Percentiles rank a stretch among this genome's conserved stretches.
phyloP scores from a whole-genome alignment of 1,140 invertebrate species.

The Lepidotrigona ventralis region DNA sequence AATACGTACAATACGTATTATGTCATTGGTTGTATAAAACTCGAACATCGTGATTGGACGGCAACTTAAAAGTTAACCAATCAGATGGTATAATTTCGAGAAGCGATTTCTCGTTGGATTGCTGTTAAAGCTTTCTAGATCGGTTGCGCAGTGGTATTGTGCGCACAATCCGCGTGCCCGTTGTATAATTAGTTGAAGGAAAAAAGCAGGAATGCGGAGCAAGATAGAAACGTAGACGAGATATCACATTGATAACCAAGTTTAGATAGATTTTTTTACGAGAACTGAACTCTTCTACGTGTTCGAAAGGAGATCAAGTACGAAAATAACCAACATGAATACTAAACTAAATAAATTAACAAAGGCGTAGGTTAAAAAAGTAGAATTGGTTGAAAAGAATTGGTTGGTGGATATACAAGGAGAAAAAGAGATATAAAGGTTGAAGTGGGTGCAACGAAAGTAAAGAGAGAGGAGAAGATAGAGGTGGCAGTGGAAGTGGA shows the following conservation, averaged over 20 bases:
- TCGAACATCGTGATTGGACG: not conserved
- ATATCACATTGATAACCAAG: not conserved
- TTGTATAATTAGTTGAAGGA: constrained; percentile 6
- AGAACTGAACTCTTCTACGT: not conserved
- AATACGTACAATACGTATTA: not conserved
- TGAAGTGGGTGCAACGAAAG: constrained; percentile 7
- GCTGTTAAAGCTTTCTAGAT: not conserved
- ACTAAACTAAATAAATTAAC: not conserved
- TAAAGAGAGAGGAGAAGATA: not conserved
- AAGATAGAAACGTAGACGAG: not conserved
- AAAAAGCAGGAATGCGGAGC: not conserved
- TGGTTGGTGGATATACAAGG: not conserved
- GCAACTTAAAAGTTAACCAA: not conserved
- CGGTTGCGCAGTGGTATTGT: constrained; percentile 22
- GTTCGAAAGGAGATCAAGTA: not conserved
- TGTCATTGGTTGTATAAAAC: constrained; percentile 1
- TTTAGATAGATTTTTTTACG: not conserved
- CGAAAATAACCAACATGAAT: not conserved
- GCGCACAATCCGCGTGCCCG: constrained; percentile 20
- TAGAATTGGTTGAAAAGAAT: not conserved
- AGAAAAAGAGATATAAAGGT: not conserved
- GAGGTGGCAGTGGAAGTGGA: not conserved
- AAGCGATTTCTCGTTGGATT: constrained; percentile 11
- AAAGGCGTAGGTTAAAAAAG: constrained; percentile 9
- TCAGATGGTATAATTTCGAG: not conserved